Percentiles rank a stretch among this genome's conserved stretches.
phyloP scores from a whole-genome alignment of 2,888 invertebrate genomes.

The Agonopterix alstromeriana region DNA sequence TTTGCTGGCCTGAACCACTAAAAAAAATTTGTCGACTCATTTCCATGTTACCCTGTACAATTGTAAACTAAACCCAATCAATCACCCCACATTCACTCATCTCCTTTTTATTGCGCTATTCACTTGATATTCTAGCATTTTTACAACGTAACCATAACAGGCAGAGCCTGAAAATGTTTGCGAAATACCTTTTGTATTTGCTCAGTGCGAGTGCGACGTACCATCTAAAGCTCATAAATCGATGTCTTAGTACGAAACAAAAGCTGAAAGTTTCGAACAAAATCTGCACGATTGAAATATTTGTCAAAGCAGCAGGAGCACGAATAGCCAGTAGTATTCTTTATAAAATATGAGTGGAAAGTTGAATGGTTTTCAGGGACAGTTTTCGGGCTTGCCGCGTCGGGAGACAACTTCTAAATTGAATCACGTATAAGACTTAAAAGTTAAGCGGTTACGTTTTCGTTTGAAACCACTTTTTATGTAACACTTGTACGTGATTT shows the following conservation, averaged over 20 bases:
- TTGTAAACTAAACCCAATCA: no score
- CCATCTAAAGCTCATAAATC: conserved; percentile 5
- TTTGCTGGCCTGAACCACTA: no score
- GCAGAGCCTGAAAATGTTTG: no score
- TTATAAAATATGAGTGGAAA: conserved; percentile 55
- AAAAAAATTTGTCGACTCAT: no score
- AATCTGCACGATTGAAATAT: conserved; percentile 9
- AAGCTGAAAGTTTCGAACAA: conserved; percentile 5
- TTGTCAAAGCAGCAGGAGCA: conserved; percentile 6
- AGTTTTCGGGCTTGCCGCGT: conserved; percentile 50
- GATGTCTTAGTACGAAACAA: conserved; percentile 1
- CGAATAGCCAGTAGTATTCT: conserved; percentile 24
- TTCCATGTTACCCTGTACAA: no score
- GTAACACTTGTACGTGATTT: conserved; percentile 60
- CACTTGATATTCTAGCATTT: no score
- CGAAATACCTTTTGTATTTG: no score
- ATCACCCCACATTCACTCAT: no score
- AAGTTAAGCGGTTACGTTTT: conserved; percentile 72
- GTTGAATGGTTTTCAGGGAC: conserved; percentile 55
- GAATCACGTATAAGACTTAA: conserved; percentile 75
- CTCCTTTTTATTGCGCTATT: no score
- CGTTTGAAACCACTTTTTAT: conserved; percentile 65
- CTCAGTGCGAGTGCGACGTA: not conserved
- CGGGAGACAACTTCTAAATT: conserved; percentile 67
- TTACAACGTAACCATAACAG: no score